phyloP scores from a whole-genome alignment of 1,140 invertebrate species.

The Lepidurus couesii region DNA sequence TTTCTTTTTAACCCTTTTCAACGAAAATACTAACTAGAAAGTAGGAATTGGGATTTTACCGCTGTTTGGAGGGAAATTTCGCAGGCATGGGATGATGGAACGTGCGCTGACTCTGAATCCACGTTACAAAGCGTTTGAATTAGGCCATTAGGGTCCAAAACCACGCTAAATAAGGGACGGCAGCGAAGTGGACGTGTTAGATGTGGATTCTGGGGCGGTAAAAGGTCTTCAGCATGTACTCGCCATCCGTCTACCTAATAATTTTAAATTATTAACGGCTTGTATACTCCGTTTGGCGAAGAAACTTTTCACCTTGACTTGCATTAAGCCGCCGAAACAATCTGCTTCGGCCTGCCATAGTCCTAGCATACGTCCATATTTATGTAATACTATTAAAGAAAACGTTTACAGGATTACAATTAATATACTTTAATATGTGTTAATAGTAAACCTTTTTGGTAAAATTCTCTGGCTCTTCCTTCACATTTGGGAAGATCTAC shows the following conservation, averaged over 20 bases:
- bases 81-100: not conserved
- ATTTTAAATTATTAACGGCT: not conserved
- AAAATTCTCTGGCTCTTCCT: slow-evolving; percentile 25
- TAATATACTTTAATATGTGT: not conserved
- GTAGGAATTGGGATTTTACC: slow-evolving; percentile 2
- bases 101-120: not conserved
- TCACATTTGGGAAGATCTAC: slow-evolving; percentile 1
- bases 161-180: slow-evolving; percentile 21
- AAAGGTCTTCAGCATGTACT: not conserved
- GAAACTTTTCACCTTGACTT: slow-evolving; percentile 24
- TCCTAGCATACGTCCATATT: slow-evolving; percentile 27
- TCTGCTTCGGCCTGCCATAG: slow-evolving; percentile 30
- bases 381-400: slow-evolving; percentile 25
- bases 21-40: not conserved
- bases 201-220: slow-evolving; percentile 26
- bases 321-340: slow-evolving; percentile 30
- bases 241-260: slow-evolving; percentile 11
- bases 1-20: not conserved
- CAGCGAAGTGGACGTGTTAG: slow-evolving; percentile 22
- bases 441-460: slow-evolving; percentile 25
- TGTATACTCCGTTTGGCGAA: not conserved
- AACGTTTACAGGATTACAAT: not conserved
- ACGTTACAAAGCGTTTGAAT: not conserved
- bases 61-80: not conserved
- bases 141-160: not conserved